phyloP scores from a whole-genome alignment of 1,140 invertebrate genomes.

The Acyrthosiphon pisum region DNA sequence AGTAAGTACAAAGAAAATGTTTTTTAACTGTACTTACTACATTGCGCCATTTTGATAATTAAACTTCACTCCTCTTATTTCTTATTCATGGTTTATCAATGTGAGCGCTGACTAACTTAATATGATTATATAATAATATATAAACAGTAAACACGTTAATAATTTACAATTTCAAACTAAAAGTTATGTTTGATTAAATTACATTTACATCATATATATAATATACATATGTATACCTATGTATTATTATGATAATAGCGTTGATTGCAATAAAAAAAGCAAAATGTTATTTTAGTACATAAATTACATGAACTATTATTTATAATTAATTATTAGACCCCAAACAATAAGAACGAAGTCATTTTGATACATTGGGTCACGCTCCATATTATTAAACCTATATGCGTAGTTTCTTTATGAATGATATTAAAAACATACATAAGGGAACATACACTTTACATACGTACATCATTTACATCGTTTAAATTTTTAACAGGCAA shows the following conservation, averaged over 20 bases:
- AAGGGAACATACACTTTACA: too few relatives aligned
- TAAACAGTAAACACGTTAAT: not conserved
- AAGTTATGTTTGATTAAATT: not conserved
- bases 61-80: not conserved
- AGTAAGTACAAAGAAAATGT: not conserved
- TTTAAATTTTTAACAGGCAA: not conserved
- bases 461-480: not conserved
- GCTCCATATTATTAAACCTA: not conserved
- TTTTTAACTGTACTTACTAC: not conserved
- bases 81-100: not conserved
- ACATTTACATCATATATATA: not conserved
- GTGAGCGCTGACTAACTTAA: not conserved
- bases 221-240: not conserved
- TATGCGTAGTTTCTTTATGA: not conserved
- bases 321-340: not conserved
- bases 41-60: not conserved
- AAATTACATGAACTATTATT: not conserved
- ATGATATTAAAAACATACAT: not conserved
- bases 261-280: not conserved
- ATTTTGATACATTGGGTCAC: not conserved
- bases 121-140: not conserved
- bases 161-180: not conserved
- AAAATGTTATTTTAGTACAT: not conserved
- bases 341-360: not conserved
- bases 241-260: not conserved